These are phyloP conservation scores for Cosmorhoe ocellata DNA, from an alignment of 2,888 invertebrate genomes.

Conservation along the genomic window DNA sequence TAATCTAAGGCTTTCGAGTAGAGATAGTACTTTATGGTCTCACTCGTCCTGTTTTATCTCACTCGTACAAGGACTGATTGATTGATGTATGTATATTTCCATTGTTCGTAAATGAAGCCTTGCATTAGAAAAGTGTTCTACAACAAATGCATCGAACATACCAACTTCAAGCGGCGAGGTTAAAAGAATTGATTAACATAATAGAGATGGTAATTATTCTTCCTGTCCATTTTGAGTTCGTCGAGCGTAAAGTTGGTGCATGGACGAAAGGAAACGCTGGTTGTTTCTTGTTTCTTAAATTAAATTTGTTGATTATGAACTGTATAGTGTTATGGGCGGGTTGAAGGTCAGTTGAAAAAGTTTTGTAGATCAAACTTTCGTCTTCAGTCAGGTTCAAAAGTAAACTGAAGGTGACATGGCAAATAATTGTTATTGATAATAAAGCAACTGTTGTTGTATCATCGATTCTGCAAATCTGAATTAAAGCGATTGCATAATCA, in stretches of 20 bases:
- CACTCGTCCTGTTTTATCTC: too few relatives aligned
- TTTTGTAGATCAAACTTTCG: background rate
- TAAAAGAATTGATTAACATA: conserved; percentile 60
- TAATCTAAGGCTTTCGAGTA: too few relatives aligned
- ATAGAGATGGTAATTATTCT: conserved; percentile 57
- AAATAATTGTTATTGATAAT: too few relatives aligned
- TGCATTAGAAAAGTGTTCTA: conserved; percentile 33
- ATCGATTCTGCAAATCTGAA: too few relatives aligned
- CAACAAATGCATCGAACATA: conserved; percentile 34
- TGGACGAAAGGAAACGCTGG: conserved; percentile 28
- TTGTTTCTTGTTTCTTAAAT: background rate
- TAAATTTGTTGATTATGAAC: background rate
- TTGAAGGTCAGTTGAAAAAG: conserved; percentile 7
- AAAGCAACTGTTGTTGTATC: too few relatives aligned
- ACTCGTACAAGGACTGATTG: too few relatives aligned
- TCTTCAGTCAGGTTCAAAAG: too few relatives aligned
- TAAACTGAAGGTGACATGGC: too few relatives aligned
- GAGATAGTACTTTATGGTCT: too few relatives aligned
- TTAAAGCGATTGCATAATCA: too few relatives aligned
- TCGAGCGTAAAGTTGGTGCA: conserved; percentile 46
- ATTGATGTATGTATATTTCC: too few relatives aligned
- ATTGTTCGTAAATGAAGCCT: conserved; percentile 34
- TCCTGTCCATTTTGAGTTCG: conserved; percentile 49
- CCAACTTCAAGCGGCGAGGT: conserved; percentile 42
- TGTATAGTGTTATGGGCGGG: conserved; percentile 1